Conservation (phyloP, 2,888 invertebrate genomes). For the Eristalis tenax region DNA sequence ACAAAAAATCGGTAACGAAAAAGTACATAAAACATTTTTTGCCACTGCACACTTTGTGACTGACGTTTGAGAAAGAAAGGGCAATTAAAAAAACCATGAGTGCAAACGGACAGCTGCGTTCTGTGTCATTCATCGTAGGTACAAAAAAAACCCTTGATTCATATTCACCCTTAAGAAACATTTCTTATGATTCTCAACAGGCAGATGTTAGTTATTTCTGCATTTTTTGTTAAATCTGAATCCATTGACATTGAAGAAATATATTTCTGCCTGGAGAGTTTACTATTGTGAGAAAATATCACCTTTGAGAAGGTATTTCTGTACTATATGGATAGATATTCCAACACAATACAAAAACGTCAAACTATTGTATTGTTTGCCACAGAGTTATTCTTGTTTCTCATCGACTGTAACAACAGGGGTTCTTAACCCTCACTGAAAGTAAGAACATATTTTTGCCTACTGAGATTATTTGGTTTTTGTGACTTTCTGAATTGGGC, state of each 20-base stretch:
- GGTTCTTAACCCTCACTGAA: conserved; percentile 4
- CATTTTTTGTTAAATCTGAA: conserved; percentile 11
- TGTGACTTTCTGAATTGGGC: conserved; percentile 45
- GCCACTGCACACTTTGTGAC: too few species aligned
- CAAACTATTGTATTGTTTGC: too few species aligned
- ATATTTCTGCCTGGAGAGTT: not conserved
- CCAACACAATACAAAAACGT: conserved; percentile 23
- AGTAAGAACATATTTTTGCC: not conserved
- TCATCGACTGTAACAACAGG: not conserved
- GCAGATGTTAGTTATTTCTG: conserved; percentile 34
- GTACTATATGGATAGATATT: not conserved
- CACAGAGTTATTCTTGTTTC: too few species aligned
- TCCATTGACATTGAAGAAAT: conserved; percentile 5
- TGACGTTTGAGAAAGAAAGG: too few species aligned
- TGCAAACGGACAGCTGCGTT: not conserved
- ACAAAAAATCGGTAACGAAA: too few species aligned
- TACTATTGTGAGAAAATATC: conserved; percentile 17
- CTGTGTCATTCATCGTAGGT: not conserved
- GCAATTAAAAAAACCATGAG: not conserved
- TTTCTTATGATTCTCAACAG: conserved; percentile 23
- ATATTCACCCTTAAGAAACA: conserved; percentile 29
- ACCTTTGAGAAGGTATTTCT: conserved; percentile 5
- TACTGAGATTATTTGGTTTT: not conserved
- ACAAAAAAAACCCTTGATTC: not conserved
- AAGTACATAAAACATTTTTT: too few species aligned